phyloP scores from a whole-genome alignment of 2,113 vertebrate genomes.

The Aix galericulata region DNA sequence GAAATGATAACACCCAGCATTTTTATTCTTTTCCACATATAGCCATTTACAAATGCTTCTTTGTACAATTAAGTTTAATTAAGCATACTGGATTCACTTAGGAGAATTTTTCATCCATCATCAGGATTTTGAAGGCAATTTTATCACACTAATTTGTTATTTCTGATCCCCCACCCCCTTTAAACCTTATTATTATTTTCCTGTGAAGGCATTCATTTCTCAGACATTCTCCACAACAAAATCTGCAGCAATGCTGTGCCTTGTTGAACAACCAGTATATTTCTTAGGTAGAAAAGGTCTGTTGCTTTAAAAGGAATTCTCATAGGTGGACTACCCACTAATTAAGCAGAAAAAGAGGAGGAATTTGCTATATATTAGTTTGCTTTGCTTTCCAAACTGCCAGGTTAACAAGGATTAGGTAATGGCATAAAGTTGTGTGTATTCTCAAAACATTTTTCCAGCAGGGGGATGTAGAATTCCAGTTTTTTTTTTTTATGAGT shows the following conservation, averaged over 20 bases:
- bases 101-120: not conserved
- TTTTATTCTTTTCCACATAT: not conserved
- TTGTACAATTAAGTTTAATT: not conserved
- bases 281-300: not conserved
- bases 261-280: not conserved
- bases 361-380: not conserved
- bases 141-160: not conserved
- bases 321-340: not conserved
- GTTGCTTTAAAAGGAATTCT: not conserved
- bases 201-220: not conserved
- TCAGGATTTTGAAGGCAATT: not conserved
- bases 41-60: not conserved
- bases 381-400: not conserved
- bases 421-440: not conserved
- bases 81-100: not conserved
- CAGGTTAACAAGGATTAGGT: not conserved
- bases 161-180: not conserved
- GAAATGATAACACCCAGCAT: not conserved
- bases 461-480: slow-evolving; percentile 65
- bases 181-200: not conserved
- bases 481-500: not conserved
- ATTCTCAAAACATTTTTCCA: slow-evolving; percentile 48
- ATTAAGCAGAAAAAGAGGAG: not conserved
- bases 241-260: not conserved
- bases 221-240: not conserved